Percentiles rank a stretch among this genome's conserved stretches.
Evolutionary conservation across 2,113 vertebrate species (phyloP).

Genomic region (Acrocephalus kingi): DNA sequence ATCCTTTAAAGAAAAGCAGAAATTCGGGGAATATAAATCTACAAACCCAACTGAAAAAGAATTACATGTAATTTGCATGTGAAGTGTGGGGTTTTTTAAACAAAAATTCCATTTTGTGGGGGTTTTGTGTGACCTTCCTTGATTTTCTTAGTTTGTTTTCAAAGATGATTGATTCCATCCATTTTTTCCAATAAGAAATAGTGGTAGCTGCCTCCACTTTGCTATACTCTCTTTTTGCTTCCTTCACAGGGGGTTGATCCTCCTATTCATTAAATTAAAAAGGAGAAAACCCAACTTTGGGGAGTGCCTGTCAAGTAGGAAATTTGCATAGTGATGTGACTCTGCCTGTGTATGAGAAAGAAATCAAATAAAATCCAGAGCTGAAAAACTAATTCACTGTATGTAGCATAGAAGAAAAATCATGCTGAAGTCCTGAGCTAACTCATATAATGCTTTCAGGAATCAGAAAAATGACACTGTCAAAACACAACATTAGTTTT

Average conservation of each 20-base stretch:
- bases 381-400: conserved; percentile 48
- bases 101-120: background rate
- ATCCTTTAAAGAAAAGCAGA: background rate
- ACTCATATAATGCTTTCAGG: conserved; percentile 67
- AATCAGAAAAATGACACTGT: conserved; percentile 71
- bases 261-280: background rate
- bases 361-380: conserved; percentile 60
- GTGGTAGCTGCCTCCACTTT: background rate
- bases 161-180: background rate
- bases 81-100: background rate
- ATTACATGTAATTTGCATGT: background rate
- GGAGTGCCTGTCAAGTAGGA: background rate
- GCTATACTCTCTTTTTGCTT: background rate
- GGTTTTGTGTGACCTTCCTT: background rate
- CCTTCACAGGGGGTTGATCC: background rate
- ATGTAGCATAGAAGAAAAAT: conserved; percentile 56
- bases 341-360: background rate
- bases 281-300: background rate
- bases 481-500: conserved; percentile 76
- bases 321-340: conserved; percentile 1
- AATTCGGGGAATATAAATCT: background rate
- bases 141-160: background rate
- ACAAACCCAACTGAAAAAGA: background rate
- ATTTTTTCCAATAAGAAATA: background rate
- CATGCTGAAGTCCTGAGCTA: conserved; percentile 62